Evolutionary conservation across 23 tunicate species (phyloP).

Genomic region (Halocynthia roretzi): DNA sequence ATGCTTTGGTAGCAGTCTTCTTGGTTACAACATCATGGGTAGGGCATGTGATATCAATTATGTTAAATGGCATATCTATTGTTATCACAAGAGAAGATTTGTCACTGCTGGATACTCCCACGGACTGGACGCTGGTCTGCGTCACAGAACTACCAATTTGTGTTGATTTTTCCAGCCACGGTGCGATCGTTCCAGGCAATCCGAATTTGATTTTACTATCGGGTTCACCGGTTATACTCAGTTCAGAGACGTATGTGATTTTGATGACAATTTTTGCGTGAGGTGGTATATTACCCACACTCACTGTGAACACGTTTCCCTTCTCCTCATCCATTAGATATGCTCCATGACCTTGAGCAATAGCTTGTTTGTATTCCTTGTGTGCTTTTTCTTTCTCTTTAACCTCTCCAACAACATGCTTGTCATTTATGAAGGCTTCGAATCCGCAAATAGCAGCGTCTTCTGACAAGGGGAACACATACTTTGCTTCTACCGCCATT

Average conservation of each 20-base stretch:
- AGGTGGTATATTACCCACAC: slow-evolving; percentile 80
- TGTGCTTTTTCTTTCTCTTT: slow-evolving; percentile 75
- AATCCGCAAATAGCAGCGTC: slow-evolving; percentile 85
- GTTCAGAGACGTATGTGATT: slow-evolving; percentile 67
- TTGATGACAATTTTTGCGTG: slow-evolving; percentile 55
- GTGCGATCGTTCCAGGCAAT: slow-evolving; percentile 5
- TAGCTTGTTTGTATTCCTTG: slow-evolving; percentile 63
- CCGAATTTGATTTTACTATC: slow-evolving; percentile 9
- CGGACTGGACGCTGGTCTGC: slow-evolving; percentile 1
- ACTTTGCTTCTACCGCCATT: slow-evolving; percentile 59
- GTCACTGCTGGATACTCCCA: slow-evolving; percentile 3
- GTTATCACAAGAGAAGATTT: slow-evolving; percentile 36
- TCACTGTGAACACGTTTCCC: slow-evolving; percentile 66
- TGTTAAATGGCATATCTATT: slow-evolving; percentile 73
- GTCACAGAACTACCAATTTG: slow-evolving; percentile 7
- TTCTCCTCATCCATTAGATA: slow-evolving; percentile 90
- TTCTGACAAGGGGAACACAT: slow-evolving; percentile 72
- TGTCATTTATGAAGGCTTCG: slow-evolving; percentile 82
- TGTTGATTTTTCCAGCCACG: slow-evolving; percentile 10
- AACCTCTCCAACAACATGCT: slow-evolving; percentile 83
- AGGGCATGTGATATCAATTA: slow-evolving; percentile 34
- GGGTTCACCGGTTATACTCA: slow-evolving; percentile 9
- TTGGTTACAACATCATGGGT: slow-evolving; percentile 50
- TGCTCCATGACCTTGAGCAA: slow-evolving; percentile 84
- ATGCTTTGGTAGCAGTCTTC: slow-evolving; percentile 59